Conservation (phyloP, 2,888 invertebrate genomes). For the Acanthosepion lycidas region DNA sequence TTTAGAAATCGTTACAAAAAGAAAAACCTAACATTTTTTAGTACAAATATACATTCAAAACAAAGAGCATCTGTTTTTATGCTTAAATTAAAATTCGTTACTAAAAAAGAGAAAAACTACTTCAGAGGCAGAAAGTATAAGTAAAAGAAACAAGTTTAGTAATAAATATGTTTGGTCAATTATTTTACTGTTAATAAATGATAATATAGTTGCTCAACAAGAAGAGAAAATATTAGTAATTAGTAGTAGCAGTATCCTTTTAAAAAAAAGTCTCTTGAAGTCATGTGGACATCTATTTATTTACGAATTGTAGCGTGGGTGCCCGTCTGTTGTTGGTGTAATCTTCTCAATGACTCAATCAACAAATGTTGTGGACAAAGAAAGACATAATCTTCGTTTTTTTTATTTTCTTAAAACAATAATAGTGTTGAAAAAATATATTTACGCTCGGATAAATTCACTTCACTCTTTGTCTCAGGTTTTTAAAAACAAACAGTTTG, state of each 20-base stretch:
- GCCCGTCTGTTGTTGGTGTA: background rate
- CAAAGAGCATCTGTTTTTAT: no score
- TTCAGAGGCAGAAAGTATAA: no score
- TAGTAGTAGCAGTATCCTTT: background rate
- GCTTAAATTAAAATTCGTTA: no score
- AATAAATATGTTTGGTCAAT: background rate
- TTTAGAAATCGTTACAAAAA: no score
- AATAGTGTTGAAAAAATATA: background rate
- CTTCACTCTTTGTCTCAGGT: background rate
- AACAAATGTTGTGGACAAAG: background rate
- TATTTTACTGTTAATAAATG: no score
- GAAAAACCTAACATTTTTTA: no score
- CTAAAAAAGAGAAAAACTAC: no score
- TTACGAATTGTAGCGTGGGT: background rate
- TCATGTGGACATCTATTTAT: background rate
- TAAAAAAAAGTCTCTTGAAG: background rate
- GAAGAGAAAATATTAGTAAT: background rate
- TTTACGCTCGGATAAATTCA: background rate
- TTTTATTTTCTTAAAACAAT: background rate
- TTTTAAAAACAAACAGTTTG: background rate
- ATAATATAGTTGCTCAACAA: no score
- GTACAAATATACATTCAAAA: no score
- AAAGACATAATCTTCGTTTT: background rate
- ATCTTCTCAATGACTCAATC: background rate
- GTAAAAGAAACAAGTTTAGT: no score